A percentile compares a stretch with the other conserved stretches of the same genome.
Conservation (phyloP, 2,113 vertebrate species). For the Sminthopsis crassicaudata region DNA sequence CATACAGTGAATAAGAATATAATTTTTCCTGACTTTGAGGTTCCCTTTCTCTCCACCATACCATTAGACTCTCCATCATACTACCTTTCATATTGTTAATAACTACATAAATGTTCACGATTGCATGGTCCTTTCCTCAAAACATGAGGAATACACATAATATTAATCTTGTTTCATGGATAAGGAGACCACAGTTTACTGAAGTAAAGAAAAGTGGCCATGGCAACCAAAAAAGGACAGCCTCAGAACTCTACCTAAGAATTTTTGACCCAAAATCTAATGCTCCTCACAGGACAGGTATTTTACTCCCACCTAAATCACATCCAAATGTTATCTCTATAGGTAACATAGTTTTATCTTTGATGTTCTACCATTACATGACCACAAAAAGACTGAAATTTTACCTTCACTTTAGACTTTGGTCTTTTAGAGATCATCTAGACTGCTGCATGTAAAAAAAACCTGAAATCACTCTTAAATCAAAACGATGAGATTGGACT, state of each 20-base stretch:
- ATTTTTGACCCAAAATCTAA: neutral
- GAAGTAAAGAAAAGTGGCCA: neutral
- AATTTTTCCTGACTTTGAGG: neutral
- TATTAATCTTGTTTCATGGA: neutral
- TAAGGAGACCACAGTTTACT: neutral
- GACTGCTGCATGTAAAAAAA: neutral
- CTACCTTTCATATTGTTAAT: neutral
- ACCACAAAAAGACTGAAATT: neutral
- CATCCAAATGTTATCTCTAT: neutral
- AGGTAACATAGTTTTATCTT: neutral
- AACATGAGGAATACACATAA: neutral
- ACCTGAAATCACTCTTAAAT: neutral
- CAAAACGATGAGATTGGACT: neutral
- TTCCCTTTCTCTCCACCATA: neutral
- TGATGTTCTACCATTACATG: neutral
- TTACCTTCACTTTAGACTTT: neutral
- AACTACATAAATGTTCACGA: neutral
- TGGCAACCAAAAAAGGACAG: neutral
- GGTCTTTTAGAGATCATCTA: neutral
- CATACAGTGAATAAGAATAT: neutral
- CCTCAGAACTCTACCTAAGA: neutral
- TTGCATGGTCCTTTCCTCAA: neutral
- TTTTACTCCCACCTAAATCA: neutral
- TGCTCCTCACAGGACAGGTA: neutral
- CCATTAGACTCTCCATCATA: neutral